phyloP scores from a whole-genome alignment of 2,113 vertebrate genomes.

The Ibidorhyncha struthersii region DNA sequence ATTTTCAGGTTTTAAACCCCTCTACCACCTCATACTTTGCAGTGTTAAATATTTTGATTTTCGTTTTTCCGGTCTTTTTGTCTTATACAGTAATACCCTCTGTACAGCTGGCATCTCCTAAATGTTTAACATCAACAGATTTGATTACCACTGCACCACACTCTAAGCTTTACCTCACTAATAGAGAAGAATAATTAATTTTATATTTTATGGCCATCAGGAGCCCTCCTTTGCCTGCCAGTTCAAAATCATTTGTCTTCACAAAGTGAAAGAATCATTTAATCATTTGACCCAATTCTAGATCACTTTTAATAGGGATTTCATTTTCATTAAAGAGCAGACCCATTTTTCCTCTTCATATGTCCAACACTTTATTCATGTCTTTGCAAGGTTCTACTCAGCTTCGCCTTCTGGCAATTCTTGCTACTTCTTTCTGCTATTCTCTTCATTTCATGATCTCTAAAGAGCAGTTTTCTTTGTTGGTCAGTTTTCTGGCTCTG shows the following conservation, averaged over 20 bases:
- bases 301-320: background rate
- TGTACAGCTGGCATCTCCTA: background rate
- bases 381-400: background rate
- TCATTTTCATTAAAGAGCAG: background rate
- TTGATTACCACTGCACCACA: background rate
- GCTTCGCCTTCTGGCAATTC: background rate
- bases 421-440: background rate
- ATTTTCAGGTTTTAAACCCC: background rate
- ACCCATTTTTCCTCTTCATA: background rate
- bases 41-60: background rate
- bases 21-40: background rate
- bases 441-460: background rate
- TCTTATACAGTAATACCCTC: no score
- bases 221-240: background rate
- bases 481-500: background rate
- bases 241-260: background rate
- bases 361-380: background rate
- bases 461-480: background rate
- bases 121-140: background rate
- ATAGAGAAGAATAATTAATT: background rate
- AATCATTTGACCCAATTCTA: background rate
- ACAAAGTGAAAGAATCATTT: background rate
- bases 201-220: background rate
- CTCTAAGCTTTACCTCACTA: background rate
- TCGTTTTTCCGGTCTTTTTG: background rate